phyloP scores from a whole-genome alignment of 2,113 vertebrate genomes.

The Mirza zaza region DNA sequence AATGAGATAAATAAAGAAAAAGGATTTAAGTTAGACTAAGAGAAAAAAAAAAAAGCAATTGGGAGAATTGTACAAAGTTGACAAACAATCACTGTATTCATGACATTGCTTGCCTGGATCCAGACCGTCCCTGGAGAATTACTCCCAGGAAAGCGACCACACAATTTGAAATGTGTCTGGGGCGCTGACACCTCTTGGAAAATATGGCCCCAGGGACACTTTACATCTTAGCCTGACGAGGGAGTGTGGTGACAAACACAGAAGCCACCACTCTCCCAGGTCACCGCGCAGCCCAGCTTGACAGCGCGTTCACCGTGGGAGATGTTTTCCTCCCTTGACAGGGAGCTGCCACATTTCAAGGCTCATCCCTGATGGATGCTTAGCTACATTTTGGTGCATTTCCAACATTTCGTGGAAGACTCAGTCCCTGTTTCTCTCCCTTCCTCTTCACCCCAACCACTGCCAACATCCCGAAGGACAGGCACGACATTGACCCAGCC shows the following conservation, averaged over 20 bases:
- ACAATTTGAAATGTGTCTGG: neutral
- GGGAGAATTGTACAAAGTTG: constrained; percentile 48
- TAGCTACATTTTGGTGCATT: neutral
- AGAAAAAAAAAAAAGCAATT: neutral
- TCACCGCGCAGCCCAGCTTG: neutral
- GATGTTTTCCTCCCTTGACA: constrained; percentile 61
- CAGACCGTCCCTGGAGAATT: neutral
- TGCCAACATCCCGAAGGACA: neutral
- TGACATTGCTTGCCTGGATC: neutral
- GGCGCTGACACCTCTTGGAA: constrained; percentile 46
- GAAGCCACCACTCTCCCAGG: neutral
- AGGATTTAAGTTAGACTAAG: neutral
- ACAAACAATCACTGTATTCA: constrained; percentile 7
- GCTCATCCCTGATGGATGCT: neutral
- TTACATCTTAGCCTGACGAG: neutral
- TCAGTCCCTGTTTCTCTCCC: neutral
- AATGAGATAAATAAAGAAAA: neutral
- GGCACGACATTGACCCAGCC: neutral
- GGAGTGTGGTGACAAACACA: too few relatives aligned
- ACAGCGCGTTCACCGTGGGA: constrained; percentile 51
- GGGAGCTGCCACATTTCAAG: constrained; percentile 70
- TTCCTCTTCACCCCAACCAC: neutral
- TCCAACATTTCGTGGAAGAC: neutral
- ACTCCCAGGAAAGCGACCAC: neutral
- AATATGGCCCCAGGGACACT: neutral